A percentile compares a stretch with the other conserved stretches of the same genome.
Conservation (phyloP, 35 echinoderm and acorn worm genomes). For the Nesometra sesokonis region DNA sequence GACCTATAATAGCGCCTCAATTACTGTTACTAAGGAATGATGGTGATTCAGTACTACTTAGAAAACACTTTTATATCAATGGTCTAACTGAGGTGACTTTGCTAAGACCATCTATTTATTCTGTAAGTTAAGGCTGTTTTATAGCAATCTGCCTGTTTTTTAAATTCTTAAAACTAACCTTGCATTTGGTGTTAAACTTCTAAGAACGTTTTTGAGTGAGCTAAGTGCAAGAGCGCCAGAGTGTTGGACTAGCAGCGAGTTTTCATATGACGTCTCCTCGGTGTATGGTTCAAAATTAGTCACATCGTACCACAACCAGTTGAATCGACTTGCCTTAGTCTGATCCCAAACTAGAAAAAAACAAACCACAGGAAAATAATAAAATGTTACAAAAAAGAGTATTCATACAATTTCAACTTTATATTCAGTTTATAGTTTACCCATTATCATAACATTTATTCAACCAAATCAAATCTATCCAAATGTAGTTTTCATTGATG, state of each 20-base stretch:
- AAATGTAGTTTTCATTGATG: no score
- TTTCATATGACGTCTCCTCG: constrained; percentile 94
- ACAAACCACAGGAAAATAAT: background rate
- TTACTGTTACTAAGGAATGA: no score
- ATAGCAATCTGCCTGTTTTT: no score
- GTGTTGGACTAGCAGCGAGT: constrained; percentile 80
- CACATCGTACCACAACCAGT: constrained; percentile 90
- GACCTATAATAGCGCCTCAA: no score
- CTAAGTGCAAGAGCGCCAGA: constrained; percentile 89
- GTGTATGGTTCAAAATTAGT: constrained; percentile 85
- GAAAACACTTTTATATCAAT: no score
- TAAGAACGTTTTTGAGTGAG: constrained; percentile 80
- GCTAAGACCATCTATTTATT: background rate
- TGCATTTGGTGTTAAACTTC: constrained; percentile 88
- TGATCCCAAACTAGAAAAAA: constrained; percentile 82
- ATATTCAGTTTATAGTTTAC: no score
- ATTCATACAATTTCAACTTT: no score
- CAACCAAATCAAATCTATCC: no score
- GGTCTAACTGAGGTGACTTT: no score
- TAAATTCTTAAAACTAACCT: constrained; percentile 36
- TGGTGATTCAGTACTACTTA: no score
- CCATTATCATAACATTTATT: no score
- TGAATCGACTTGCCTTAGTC: constrained; percentile 56
- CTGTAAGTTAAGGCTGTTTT: background rate
- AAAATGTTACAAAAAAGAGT: no score